Conservation (phyloP, 2,888 invertebrate genomes). For the Eristalinus sepulchralis region DNA sequence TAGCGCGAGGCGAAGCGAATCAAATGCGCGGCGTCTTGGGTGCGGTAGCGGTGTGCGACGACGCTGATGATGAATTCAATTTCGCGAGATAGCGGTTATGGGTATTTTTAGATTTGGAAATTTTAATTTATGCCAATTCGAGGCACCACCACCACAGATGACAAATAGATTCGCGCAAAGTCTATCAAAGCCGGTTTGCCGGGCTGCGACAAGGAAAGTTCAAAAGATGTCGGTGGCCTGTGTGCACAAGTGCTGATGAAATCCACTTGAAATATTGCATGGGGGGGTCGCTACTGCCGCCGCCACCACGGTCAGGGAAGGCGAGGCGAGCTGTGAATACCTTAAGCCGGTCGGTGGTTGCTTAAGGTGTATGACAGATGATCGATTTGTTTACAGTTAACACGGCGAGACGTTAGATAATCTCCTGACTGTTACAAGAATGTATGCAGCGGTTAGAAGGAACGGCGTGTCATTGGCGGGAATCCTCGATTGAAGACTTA, state of each 20-base stretch:
- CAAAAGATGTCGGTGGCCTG: conserved; percentile 33
- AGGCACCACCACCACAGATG: conserved; percentile 16
- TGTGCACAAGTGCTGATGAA: conserved; percentile 50
- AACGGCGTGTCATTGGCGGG: not conserved
- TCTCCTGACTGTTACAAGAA: not conserved
- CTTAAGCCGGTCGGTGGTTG: conserved; percentile 8
- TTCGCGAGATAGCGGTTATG: conserved; percentile 20
- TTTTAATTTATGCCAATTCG: conserved; percentile 35
- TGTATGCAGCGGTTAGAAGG: not conserved
- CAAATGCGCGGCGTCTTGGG: not conserved
- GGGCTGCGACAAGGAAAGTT: conserved; percentile 33
- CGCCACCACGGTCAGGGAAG: too few relatives aligned
- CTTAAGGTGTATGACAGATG: conserved; percentile 34
- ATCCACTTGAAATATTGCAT: conserved; percentile 49
- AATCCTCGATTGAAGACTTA: not conserved
- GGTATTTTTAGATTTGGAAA: conserved; percentile 38
- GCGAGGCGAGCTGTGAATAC: not conserved
- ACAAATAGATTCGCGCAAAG: conserved; percentile 44
- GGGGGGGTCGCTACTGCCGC: too few relatives aligned
- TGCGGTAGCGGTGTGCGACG: not conserved
- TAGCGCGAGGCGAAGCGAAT: not conserved
- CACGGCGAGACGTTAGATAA: conserved; percentile 23
- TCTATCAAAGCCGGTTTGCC: conserved; percentile 30
- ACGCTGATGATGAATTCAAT: conserved; percentile 16
- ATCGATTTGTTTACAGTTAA: conserved; percentile 54